Evolutionary conservation across 2,888 invertebrate species (phyloP).

Genomic region (Drosophila histrio): DNA sequence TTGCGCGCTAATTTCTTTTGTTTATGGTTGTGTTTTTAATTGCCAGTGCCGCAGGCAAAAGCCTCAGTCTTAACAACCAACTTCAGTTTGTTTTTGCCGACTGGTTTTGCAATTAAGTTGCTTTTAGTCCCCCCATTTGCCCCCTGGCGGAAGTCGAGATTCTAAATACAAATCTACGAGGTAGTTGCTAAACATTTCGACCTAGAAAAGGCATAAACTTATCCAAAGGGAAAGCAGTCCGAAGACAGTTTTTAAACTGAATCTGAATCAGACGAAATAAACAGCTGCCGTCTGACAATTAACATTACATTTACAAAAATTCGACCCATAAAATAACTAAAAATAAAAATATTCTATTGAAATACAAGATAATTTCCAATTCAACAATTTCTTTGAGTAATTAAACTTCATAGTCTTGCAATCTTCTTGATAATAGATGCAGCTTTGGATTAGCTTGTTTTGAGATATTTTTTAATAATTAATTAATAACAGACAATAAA

Average conservation of each 20-base stretch:
- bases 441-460: too few relatives aligned
- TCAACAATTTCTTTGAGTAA: too few relatives aligned
- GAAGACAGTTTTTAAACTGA: not conserved
- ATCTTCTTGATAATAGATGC: too few relatives aligned
- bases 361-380: too few relatives aligned
- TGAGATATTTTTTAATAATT: too few relatives aligned
- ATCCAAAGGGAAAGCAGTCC: slow-evolving; percentile 51
- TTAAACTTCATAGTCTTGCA: not conserved
- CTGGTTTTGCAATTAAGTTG: slow-evolving; percentile 62
- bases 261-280: not conserved
- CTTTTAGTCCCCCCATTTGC: slow-evolving; percentile 11
- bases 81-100: slow-evolving; percentile 38
- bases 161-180: slow-evolving; percentile 43
- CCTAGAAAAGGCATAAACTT: slow-evolving; percentile 56
- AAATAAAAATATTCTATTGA: not conserved
- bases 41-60: slow-evolving; percentile 29
- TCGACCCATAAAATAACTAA: not conserved
- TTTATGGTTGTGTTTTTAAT: slow-evolving; percentile 58
- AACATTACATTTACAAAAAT: not conserved
- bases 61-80: slow-evolving; percentile 5
- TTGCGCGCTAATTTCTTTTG: slow-evolving; percentile 64
- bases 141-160: slow-evolving; percentile 54
- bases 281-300: not conserved
- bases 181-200: slow-evolving; percentile 66
- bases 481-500: too few relatives aligned